A percentile compares a stretch with the other conserved stretches of the same genome.
phyloP scores from a whole-genome alignment of 2,113 vertebrate genomes.

The Poeciliopsis retropinna region DNA sequence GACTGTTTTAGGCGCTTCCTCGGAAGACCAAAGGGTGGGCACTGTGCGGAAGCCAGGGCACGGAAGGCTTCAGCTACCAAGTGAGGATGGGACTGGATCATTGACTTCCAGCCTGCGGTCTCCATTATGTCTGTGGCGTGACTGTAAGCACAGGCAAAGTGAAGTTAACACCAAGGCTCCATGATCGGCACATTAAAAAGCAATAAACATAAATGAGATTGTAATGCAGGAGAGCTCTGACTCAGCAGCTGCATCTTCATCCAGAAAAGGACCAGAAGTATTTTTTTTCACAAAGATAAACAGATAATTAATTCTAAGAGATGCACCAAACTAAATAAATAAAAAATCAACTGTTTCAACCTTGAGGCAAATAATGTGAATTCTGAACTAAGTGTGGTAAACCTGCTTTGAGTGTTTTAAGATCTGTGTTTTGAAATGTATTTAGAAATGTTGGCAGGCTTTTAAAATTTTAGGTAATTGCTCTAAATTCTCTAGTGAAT shows the following conservation, averaged over 20 bases:
- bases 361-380: not conserved
- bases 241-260: conserved; percentile 24
- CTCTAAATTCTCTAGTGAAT: not conserved
- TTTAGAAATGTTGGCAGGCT: not conserved
- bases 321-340: not conserved
- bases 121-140: conserved; percentile 97
- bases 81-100: conserved; percentile 99
- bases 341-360: not conserved
- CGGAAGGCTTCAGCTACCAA: conserved; percentile 98
- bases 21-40: conserved; percentile 95
- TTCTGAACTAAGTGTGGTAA: not conserved
- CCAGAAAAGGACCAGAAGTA: conserved; percentile 43
- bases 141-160: conserved; percentile 84
- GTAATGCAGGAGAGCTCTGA: conserved; percentile 58
- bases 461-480: not conserved
- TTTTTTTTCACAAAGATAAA: not conserved
- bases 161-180: conserved; percentile 55
- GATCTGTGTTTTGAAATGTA: not conserved
- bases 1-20: conserved; percentile 98
- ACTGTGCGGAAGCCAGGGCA: conserved; percentile 95
- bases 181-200: conserved; percentile 73
- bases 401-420: not conserved
- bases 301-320: not conserved
- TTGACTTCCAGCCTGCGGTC: conserved; percentile 98
- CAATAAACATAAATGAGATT: conserved; percentile 69